phyloP scores from a whole-genome alignment of 2,113 vertebrate genomes.

The Hippocampus guttulatus region DNA sequence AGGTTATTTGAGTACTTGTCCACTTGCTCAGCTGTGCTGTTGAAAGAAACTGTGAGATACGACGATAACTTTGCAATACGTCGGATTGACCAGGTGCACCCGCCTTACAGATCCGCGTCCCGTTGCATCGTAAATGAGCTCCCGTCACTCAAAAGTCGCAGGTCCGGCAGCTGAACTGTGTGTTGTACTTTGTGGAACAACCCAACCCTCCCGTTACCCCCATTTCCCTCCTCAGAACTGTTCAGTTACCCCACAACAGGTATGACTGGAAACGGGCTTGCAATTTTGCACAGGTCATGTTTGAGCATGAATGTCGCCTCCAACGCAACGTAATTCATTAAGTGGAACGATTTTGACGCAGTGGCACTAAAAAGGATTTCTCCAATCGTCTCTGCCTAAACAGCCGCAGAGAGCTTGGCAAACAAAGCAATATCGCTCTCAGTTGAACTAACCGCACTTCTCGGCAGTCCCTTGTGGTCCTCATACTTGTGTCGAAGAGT shows the following conservation, averaged over 20 bases:
- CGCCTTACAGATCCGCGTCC: conserved; percentile 29
- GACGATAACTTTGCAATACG: conserved; percentile 18
- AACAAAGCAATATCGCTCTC: conserved; percentile 17
- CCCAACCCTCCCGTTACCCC: conserved; percentile 1
- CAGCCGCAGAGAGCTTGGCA: background rate
- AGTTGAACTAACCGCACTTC: conserved; percentile 30
- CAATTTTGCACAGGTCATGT: conserved; percentile 41
- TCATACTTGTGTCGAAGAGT: conserved; percentile 55
- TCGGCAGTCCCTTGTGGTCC: conserved; percentile 52
- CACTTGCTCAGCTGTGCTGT: conserved; percentile 33
- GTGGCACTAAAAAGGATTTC: conserved; percentile 10
- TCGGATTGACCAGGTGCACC: conserved; percentile 46
- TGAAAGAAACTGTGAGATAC: conserved; percentile 37
- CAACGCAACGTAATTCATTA: conserved; percentile 40
- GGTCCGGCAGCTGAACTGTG: background rate
- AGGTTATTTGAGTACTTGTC: conserved; percentile 1
- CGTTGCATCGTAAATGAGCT: conserved; percentile 42
- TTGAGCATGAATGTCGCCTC: conserved; percentile 38
- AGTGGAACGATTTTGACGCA: conserved; percentile 29
- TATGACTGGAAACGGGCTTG: conserved; percentile 53
- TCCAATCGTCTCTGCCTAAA: background rate
- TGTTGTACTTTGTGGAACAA: conserved; percentile 4
- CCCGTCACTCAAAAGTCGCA: conserved; percentile 38
- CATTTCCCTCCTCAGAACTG: background rate
- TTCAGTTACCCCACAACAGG: conserved; percentile 47